Conservation (phyloP, 2,113 vertebrate genomes). For the Rhombomys opimus region DNA sequence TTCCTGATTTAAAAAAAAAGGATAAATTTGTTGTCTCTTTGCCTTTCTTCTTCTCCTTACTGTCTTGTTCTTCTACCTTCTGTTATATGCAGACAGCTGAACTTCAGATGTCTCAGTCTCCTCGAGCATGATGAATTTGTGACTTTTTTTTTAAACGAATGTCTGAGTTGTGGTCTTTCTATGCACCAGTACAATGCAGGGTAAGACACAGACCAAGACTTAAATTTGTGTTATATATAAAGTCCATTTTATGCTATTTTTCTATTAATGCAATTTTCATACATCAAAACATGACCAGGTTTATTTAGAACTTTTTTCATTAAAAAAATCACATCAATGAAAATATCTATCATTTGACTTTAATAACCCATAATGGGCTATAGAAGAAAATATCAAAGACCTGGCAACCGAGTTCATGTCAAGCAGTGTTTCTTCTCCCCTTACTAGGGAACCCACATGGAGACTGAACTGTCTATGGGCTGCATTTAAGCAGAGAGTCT, state of each 20-base stretch:
- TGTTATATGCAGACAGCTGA: accelerated
- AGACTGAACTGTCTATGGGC: no score
- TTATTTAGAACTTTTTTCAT: not conserved
- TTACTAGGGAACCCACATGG: no score
- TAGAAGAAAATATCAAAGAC: not conserved
- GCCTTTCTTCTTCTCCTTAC: not conserved
- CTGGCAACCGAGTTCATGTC: no score
- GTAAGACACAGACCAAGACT: not conserved
- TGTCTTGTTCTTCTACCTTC: not conserved
- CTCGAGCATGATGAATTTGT: not conserved
- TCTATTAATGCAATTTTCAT: not conserved
- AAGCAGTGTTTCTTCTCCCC: no score
- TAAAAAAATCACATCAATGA: not conserved
- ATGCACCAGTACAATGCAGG: not conserved
- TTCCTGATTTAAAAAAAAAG: not conserved
- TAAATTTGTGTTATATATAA: not conserved
- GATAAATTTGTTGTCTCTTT: not conserved
- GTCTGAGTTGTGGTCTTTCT: not conserved
- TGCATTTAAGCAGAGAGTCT: no score
- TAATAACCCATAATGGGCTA: not conserved
- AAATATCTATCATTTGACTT: not conserved
- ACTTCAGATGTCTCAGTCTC: not conserved
- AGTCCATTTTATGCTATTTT: not conserved
- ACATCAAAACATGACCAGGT: not conserved
- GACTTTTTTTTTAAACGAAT: not conserved